Base-by-base conservation (phyloP, 2,113 vertebrate species). In the Picathartes gymnocephalus region DNA sequence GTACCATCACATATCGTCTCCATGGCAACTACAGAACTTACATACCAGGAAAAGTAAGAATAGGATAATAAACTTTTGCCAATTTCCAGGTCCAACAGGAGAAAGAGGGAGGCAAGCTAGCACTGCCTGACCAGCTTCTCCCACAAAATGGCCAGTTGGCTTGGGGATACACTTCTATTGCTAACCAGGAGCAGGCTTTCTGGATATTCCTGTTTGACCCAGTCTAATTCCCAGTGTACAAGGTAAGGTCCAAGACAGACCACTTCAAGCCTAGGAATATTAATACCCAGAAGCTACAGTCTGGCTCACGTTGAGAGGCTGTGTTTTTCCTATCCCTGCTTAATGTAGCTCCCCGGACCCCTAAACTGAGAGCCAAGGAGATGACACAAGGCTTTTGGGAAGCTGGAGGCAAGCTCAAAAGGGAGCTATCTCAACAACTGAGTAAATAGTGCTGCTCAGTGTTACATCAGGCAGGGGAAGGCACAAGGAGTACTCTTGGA, bases 11-110 rank as follows among this genome's bases (percentile, higher is more conserved):
- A 13, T 47, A 83, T 22, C 2, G 1, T 90, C 56, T 90, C 82
- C 60, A 84, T 44, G 44, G 47, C 60, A 94, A 92, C 91, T 40
- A 31, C 3, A 86, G 50, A 77, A 90, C 74, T 74, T 16, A 42
- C 20, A 62, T 66, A 66, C 9, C 20, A 17, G 18, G 48, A 86
- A 83, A 82, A 83, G 68, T 51, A 86, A 74, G 58, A 66, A 58
- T 6, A 66, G 24, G 25, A 50, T 83, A 57, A 72, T 25, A 62
- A 93, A 88, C 27, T 90, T 86, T 40, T 70, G 50, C 27, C 33
- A 56, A 24, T 73, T 90, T 66, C 42, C 39, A 70, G 25, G 56
- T 87, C 30, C 30, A 51, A 70, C 35, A 16, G 35, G 35, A 95
- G 47, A 71, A 74, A 58, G 11, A 70, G 57, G 40, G 45, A 94